Evolutionary conservation across 1,140 invertebrate species (phyloP).

Genomic region (Brachionus rubens): DNA sequence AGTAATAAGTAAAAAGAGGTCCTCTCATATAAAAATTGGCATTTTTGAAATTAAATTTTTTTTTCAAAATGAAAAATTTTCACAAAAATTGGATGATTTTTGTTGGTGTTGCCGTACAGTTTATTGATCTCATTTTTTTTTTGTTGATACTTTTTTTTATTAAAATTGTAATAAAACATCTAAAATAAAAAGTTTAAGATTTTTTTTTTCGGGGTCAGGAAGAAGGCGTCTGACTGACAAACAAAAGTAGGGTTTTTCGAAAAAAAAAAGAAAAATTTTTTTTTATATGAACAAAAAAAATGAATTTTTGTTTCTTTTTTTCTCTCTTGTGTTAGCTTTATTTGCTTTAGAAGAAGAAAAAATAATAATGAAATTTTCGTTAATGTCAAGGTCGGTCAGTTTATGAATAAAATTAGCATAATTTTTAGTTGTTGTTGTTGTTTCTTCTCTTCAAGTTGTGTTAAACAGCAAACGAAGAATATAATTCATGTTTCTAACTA

Average conservation of each 20-base stretch:
- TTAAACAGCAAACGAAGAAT: no score
- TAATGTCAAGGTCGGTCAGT: background rate
- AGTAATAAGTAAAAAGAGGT: background rate
- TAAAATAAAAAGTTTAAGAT: no score
- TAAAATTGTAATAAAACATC: no score
- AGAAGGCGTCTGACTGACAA: no score
- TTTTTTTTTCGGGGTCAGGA: no score
- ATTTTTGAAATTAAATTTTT: slow-evolving; percentile 11
- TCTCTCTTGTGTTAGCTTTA: background rate
- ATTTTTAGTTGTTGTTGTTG: no score
- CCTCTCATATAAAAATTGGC: background rate
- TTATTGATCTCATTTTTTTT: no score
- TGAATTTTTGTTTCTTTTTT: background rate
- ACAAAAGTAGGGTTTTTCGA: background rate
- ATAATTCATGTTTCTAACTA: no score
- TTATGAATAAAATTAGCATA: background rate
- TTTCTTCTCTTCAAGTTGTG: no score
- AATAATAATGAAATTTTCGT: background rate
- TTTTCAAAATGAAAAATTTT: background rate
- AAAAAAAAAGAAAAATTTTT: background rate
- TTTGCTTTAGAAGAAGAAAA: background rate
- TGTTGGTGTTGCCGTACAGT: no score
- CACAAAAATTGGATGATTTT: background rate
- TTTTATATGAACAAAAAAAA: background rate
- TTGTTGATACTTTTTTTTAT: no score